Base-by-base conservation (phyloP, 1,140 invertebrate species). In the Zaprionus ghesquierei region DNA sequence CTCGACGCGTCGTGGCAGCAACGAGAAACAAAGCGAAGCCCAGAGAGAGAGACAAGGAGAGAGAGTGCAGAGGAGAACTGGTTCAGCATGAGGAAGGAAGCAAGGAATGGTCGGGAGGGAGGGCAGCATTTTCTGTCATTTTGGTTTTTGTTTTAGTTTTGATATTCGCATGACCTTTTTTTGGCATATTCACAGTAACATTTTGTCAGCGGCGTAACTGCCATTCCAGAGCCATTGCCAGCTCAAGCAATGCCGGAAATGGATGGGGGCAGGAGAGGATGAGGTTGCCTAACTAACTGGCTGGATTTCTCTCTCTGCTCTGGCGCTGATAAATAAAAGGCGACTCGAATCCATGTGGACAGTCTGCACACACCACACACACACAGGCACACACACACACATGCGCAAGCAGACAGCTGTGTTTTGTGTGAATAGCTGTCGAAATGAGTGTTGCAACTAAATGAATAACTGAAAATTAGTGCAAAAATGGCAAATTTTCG, bases 381-480 rank as follows among this genome's bases (percentile, higher is more conserved):
- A 51, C n/a, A 51, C 33, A 33, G 15, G 12, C 25, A 53, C 13
- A 53, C 29, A 13, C 6, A 55, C 62, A 46, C 20, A 51, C 33
- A 33, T 33, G 33, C 20, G 29, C 10, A 20, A 5, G 12, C 33
- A 44, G 44, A 55, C 41, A 82, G 90, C 85, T 53, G n/a, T 15
- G 49, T 55, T 69, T 53, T 69, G 41, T 69, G 65, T 75, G 79
- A 81, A 86, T 77, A 63, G 69, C 75, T 85, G 74, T 53, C 70
- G 70, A 75, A 85, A 85, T 85, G 81, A 85, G 77, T 85, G 78
- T 72, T 81, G 78, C 75, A 85, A 85, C 81, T 78, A 86, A 85
- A 85, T 87, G 82, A 85, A 85, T 85, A 81, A 85, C 77, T 85
- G 74, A 66, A 81, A 85, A 86, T 85, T 85, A 85, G 82, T 85